A percentile compares a stretch with the other conserved stretches of the same genome.
Evolutionary conservation across 2,113 vertebrate genomes (phyloP).

Genomic region (Pseudorhombus dupliciocellatus): DNA sequence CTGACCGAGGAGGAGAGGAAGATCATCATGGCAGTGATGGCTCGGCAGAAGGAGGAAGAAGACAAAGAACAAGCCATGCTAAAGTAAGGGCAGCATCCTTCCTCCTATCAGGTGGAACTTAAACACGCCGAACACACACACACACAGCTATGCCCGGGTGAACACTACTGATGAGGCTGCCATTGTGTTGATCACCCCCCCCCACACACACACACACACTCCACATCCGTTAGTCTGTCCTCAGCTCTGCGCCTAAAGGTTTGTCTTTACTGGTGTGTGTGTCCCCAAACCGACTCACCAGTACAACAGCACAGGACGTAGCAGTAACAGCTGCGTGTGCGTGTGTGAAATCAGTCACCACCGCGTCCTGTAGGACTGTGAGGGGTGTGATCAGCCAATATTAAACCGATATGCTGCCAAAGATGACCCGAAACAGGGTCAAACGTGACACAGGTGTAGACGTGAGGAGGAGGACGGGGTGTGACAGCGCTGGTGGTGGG

Average conservation of each 20-base stretch:
- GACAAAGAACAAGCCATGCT: conserved; percentile 99
- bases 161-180: neutral
- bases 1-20: conserved; percentile 97
- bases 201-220: conserved; percentile 20
- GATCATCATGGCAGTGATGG: conserved; percentile 99
- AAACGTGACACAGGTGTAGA: conserved; percentile 73
- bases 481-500: conserved; percentile 52
- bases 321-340: neutral
- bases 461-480: conserved; percentile 62
- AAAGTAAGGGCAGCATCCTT: conserved; percentile 87
- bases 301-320: neutral
- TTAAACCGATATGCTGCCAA: conserved; percentile 18
- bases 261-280: neutral
- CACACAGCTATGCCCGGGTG: neutral
- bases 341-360: neutral
- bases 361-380: neutral
- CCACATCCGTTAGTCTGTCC: neutral
- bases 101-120: neutral
- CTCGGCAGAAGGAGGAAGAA: conserved; percentile 97
- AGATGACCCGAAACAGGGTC: conserved; percentile 67
- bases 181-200: conserved; percentile 10
- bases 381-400: conserved; percentile 17
- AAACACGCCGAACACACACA: neutral
- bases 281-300: neutral
- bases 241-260: conserved; percentile 8